Conservation (phyloP, 2,797 vertebrate genomes). For the Semaprochilodus insignis region DNA sequence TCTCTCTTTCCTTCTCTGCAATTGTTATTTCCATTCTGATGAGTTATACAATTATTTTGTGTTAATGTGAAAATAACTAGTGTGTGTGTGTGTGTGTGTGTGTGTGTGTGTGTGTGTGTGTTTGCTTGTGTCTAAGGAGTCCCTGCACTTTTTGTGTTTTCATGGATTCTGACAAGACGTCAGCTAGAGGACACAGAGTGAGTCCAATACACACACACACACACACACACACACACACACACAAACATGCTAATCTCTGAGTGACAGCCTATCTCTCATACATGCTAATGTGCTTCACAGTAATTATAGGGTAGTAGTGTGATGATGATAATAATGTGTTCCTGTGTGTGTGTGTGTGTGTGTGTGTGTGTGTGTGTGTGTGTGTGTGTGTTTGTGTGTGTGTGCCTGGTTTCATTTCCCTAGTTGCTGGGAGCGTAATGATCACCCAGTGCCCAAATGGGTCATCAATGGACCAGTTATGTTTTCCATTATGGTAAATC, state of each 20-base stretch:
- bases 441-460: constrained; percentile 88
- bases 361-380: not conserved
- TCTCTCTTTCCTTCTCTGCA: not conserved
- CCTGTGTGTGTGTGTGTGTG: not conserved
- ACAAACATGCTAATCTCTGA: not conserved
- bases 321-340: not conserved
- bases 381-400: not conserved
- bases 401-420: not conserved
- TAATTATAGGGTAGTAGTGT: not conserved
- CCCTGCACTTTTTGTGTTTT: constrained; percentile 32
- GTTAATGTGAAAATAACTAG: not conserved
- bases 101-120: not conserved
- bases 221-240: not conserved
- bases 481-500: constrained; percentile 78
- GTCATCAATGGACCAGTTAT: constrained; percentile 89
- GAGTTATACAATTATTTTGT: not conserved
- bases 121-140: not conserved
- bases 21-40: not conserved
- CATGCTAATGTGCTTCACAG: not conserved
- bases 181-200: constrained; percentile 5
- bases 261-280: not conserved
- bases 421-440: constrained; percentile 94
- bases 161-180: constrained; percentile 1
- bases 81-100: not conserved
- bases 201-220: not conserved